phyloP scores from a whole-genome alignment of 2,888 invertebrate genomes.

The Ormyrus nitidulus region DNA sequence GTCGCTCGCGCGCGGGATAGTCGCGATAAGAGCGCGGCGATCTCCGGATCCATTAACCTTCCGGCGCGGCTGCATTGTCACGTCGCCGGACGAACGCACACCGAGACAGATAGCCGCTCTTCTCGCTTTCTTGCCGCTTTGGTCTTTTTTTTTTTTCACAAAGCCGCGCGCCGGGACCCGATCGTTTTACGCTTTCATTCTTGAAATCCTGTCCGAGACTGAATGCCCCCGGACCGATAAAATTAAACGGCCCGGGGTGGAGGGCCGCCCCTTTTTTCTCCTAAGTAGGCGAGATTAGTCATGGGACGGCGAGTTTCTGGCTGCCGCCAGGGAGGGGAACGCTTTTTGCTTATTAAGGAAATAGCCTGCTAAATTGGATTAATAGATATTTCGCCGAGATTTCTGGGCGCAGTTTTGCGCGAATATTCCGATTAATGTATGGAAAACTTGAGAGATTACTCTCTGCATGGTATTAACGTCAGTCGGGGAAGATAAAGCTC shows the following conservation, averaged over 20 bases:
- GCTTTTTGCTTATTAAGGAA: conserved; percentile 28
- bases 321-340: not conserved
- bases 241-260: conserved; percentile 25
- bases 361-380: too few species aligned
- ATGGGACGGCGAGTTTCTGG: conserved; percentile 3
- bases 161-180: not conserved
- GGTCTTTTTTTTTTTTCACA: conserved; percentile 18
- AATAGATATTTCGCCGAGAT: too few species aligned
- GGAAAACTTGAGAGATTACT: too few species aligned
- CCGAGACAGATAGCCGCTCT: conserved; percentile 28
- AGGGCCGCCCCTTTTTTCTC: not conserved
- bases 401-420: too few species aligned
- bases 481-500: too few species aligned
- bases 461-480: too few species aligned
- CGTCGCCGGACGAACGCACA: conserved; percentile 23
- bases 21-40: conserved; percentile 18
- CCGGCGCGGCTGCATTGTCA: conserved; percentile 45
- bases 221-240: conserved; percentile 13
- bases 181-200: conserved; percentile 39
- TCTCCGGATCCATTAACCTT: conserved; percentile 53
- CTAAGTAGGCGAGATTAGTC: conserved; percentile 14
- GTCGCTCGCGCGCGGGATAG: not conserved
- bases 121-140: not conserved
- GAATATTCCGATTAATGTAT: too few species aligned
- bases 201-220: conserved; percentile 20